Base-by-base conservation (phyloP, 2,113 vertebrate genomes). In the Zosterops borbonicus region DNA sequence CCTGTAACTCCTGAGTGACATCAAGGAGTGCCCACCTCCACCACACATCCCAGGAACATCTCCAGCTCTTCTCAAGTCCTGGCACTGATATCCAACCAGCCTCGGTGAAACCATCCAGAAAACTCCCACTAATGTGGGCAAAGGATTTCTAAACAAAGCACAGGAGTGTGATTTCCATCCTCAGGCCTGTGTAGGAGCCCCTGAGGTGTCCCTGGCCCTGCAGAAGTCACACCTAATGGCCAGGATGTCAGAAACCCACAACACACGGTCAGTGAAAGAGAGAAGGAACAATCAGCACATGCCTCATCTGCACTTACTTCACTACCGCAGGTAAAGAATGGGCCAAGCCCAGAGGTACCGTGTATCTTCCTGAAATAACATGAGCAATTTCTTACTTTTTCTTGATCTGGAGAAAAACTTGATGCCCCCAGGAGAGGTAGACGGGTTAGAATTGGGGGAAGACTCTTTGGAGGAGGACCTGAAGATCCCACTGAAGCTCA, bases 401-500 rank as follows among this genome's bases (percentile, higher is more conserved):
- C 97, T 98, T 97, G 98, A 98, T 87, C 99, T 98, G 90, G 98
- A 98, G 98, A 99, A 99, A 96, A 99, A 98, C 96, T 98, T 98
- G 97, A 99, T 98, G 96, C 98, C 98, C 74, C 98, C 98, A 19
- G 98, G 98, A 27, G 99, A 99, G 85, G 99, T 97, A 80, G 98
- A 98, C 9, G 98, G 96, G 83, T 98, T 98, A 93, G 98, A 98
- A 95, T 37, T 97, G 93, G 96, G 98, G 84, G 97, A 97, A 4
- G 98, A 98, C 41, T 99, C 99, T 96, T 98, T 98, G 96, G 98
- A 99, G 9, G 99, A 98, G 7, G 98, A 99, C 90, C 98, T 98
- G 96, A 99, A 99, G 97, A 99, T 99, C 63, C 99, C 99, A 27
- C 98, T 99, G 98, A 99, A 99, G 96, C 99, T 99, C 98, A 99